phyloP scores from a whole-genome alignment of 2,888 invertebrate genomes.

The Diaphora mendica region DNA sequence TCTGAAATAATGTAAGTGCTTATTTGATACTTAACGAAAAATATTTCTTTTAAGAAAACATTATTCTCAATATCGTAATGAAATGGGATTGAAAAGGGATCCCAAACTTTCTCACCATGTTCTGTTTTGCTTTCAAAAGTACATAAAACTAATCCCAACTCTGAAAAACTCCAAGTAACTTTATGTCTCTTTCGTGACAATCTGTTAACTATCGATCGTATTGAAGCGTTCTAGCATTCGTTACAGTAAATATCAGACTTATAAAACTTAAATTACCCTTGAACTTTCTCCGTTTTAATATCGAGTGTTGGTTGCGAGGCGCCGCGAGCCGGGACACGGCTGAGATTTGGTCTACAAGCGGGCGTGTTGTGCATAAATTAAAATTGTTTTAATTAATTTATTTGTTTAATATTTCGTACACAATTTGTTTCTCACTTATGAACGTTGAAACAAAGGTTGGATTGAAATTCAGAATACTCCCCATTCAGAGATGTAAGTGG shows the following conservation, averaged over 20 bases:
- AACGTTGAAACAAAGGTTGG: not conserved
- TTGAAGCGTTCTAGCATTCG: conserved; percentile 34
- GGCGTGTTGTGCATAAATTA: conserved; percentile 34
- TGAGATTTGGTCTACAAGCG: conserved; percentile 5
- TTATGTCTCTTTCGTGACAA: conserved; percentile 48
- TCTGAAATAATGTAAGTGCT: conserved; percentile 23
- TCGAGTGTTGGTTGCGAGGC: conserved; percentile 8
- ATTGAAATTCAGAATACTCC: not conserved
- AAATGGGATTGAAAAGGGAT: conserved; percentile 43
- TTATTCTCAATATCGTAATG: conserved; percentile 34
- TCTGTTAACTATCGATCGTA: conserved; percentile 39
- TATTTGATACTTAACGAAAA: conserved; percentile 17
- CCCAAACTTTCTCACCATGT: conserved; percentile 48
- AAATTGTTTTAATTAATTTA: conserved; percentile 36
- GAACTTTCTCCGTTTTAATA: conserved; percentile 34
- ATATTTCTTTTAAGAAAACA: conserved; percentile 25
- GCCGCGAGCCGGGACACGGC: not conserved
- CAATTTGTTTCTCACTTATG: conserved; percentile 25
- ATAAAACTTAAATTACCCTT: conserved; percentile 45
- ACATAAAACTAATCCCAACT: conserved; percentile 55
- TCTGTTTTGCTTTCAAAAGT: conserved; percentile 50
- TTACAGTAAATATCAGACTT: conserved; percentile 31
- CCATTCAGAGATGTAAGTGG: not conserved
- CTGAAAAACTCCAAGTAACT: conserved; percentile 44
- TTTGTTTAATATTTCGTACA: conserved; percentile 22